A percentile compares a stretch with the other conserved stretches of the same genome.
These are phyloP conservation scores for Cordilura impudica DNA, from an alignment of 2,888 invertebrate species.

Conservation along the genomic window DNA sequence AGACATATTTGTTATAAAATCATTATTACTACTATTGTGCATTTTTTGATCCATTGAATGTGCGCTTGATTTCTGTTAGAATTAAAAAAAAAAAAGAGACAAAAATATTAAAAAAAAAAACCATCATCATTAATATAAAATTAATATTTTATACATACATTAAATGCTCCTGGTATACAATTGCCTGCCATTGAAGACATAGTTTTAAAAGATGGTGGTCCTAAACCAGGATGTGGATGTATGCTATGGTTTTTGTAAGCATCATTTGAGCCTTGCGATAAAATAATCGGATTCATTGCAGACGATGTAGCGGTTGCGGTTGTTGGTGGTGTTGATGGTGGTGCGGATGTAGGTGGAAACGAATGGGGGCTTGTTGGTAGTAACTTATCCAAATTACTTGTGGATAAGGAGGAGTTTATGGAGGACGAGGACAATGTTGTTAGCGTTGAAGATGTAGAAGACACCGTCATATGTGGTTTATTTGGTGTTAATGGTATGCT, in stretches of 20 bases:
- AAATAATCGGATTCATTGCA: slow-evolving; percentile 29
- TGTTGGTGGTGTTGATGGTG: background rate
- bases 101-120: background rate
- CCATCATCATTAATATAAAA: background rate
- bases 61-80: slow-evolving; percentile 61
- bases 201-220: slow-evolving; percentile 58
- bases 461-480: slow-evolving; percentile 21
- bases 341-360: background rate
- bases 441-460: background rate
- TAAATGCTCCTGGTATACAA: slow-evolving; percentile 57
- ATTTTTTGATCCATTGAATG: slow-evolving; percentile 62
- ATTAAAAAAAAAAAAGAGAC: background rate
- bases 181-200: slow-evolving; percentile 58
- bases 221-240: slow-evolving; percentile 61
- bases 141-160: slow-evolving; percentile 36
- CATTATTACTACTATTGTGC: slow-evolving; percentile 57
- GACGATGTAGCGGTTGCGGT: slow-evolving; percentile 1
- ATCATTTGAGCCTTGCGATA: slow-evolving; percentile 57
- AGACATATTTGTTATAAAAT: slow-evolving; percentile 58
- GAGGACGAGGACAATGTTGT: slow-evolving; percentile 8
- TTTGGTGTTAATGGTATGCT: slow-evolving; percentile 45
- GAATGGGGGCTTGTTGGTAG: slow-evolving; percentile 5
- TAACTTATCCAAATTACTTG: slow-evolving; percentile 25
- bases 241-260: slow-evolving; percentile 55
- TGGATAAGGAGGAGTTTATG: background rate